These are phyloP conservation scores for Drosophila vallismaia DNA, from an alignment of 2,888 invertebrate species.

Conservation along the genomic window DNA sequence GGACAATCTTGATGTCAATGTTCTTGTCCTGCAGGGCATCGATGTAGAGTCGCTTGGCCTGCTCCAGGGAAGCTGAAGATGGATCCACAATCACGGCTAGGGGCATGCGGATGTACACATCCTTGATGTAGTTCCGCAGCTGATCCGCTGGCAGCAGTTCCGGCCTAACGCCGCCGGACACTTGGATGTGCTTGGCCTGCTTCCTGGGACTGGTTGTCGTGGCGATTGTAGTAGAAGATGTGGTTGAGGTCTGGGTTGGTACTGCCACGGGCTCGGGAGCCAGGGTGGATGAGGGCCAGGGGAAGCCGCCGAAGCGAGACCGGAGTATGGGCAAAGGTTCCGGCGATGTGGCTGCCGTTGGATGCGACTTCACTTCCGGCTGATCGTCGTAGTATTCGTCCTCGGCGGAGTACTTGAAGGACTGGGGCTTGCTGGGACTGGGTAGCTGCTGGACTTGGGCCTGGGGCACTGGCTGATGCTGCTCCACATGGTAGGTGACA, in stretches of 20 bases:
- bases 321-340: slow-evolving; percentile 40
- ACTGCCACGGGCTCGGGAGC: slow-evolving; percentile 10
- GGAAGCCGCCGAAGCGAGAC: slow-evolving; percentile 50
- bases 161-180: slow-evolving; percentile 63
- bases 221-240: slow-evolving; percentile 48
- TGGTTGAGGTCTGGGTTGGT: slow-evolving; percentile 29
- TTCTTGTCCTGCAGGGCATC: slow-evolving; percentile 82
- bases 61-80: slow-evolving; percentile 80
- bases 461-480: slow-evolving; percentile 55
- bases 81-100: slow-evolving; percentile 83
- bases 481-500: slow-evolving; percentile 44
- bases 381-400: slow-evolving; percentile 79
- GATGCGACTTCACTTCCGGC: slow-evolving; percentile 29
- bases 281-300: slow-evolving; percentile 37
- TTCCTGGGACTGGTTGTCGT: slow-evolving; percentile 59
- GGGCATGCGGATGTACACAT: slow-evolving; percentile 84
- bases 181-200: slow-evolving; percentile 81
- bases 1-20: slow-evolving; percentile 83
- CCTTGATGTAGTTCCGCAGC: slow-evolving; percentile 83
- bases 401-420: slow-evolving; percentile 65
- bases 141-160: slow-evolving; percentile 82
- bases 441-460: slow-evolving; percentile 64
- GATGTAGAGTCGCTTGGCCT: slow-evolving; percentile 82
- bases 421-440: slow-evolving; percentile 36
- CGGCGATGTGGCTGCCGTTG: slow-evolving; percentile 16